Base-by-base conservation (phyloP, 1,140 invertebrate genomes). In the Oryctes rhinoceros region DNA sequence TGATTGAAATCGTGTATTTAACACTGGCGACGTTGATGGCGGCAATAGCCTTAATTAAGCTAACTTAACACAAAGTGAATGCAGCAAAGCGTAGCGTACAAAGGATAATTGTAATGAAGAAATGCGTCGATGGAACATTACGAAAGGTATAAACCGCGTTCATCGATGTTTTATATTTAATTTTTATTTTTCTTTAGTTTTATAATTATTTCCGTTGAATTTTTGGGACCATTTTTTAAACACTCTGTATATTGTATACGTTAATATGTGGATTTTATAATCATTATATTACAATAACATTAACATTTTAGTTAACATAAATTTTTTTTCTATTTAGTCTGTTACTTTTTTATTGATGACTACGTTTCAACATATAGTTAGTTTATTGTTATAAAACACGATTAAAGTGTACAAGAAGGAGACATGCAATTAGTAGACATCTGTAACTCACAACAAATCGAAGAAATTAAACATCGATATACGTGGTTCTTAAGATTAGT, bases 391-490 rank as follows among this genome's bases (percentile, higher is more conserved):
- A 59, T 15, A 18, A n/a, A 59, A 59, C n/a, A 18, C 18, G 4
- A 48, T 15, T 49, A 47, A 76, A 20, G 47, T 76, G 37, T 47
- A 76, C 20, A 47, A 76, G 44, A 48, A 49, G 47, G 18, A 76
- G 4, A 79, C 84, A 85, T 85, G 84, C 83, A 81, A 79, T 83
- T 81, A 78, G 79, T 80, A 83, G 80, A 84, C 85, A 86, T 85
- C 86, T 86, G 81, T 81, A 83, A 87, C 86, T 87, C 86, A 87
- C 86, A 87, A 87, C 86, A 87, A 87, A 86, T 85, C 83, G 86
- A 84, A 80, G 35, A 78, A 80, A 49, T 76, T 76, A 76, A 49
- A 76, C 75, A 76, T 44, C 37, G 39, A 76, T 47, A 78, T 78
- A 48, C 30, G 49, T 35, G 77, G 30, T 53, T 78, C 53, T 35